Evolutionary conservation across 2,888 invertebrate species (phyloP).

Genomic region (Chorisops tibialis): DNA sequence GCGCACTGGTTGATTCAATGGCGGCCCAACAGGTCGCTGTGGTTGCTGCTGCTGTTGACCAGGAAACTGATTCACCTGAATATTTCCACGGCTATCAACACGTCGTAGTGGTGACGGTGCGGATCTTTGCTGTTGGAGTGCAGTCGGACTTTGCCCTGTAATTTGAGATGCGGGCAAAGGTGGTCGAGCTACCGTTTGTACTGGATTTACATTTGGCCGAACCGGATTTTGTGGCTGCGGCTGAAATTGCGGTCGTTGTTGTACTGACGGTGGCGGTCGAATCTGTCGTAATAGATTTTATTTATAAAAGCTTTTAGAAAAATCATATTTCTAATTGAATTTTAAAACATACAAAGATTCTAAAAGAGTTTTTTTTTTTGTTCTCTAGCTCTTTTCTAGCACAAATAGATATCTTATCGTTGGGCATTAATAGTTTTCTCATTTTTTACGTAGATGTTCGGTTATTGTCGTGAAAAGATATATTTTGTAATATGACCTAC

Average conservation of each 20-base stretch:
- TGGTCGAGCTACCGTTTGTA: constrained; percentile 42
- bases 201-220: constrained; percentile 42
- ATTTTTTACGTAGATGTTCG: not conserved
- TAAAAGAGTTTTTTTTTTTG: too few relatives aligned
- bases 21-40: constrained; percentile 39
- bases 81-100: constrained; percentile 53
- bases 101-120: constrained; percentile 49
- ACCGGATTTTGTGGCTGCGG: constrained; percentile 38
- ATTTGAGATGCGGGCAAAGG: constrained; percentile 38
- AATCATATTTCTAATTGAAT: too few relatives aligned
- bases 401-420: not conserved
- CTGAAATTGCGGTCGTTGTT: constrained; percentile 43
- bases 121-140: constrained; percentile 23
- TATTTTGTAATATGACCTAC: constrained; percentile 50
- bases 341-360: too few relatives aligned
- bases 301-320: not conserved
- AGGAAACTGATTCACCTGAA: constrained; percentile 38
- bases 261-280: constrained; percentile 39
- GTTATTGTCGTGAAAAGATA: constrained; percentile 30
- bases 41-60: constrained; percentile 38
- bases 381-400: not conserved
- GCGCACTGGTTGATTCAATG: constrained; percentile 35
- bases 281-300: not conserved
- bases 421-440: not conserved
- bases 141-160: constrained; percentile 35